Conservation (phyloP, 2,888 invertebrate species). For the Tanypteryx hageni region DNA sequence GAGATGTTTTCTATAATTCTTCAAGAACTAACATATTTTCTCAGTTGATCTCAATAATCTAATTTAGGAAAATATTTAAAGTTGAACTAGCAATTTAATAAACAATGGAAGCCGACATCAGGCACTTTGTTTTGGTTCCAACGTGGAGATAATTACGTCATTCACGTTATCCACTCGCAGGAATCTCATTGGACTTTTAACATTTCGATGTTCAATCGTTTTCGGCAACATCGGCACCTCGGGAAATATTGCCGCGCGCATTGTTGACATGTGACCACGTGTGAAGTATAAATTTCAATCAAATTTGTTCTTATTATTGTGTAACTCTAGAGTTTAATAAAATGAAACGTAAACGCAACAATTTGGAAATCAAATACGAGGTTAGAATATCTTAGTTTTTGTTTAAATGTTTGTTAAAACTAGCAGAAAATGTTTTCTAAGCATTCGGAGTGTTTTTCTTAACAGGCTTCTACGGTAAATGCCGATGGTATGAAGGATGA, state of each 20-base stretch:
- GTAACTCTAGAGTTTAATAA: background rate
- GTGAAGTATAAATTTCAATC: background rate
- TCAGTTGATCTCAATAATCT: background rate
- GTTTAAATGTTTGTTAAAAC: background rate
- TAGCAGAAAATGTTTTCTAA: background rate
- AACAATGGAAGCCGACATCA: conserved; percentile 34
- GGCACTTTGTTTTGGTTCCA: conserved; percentile 75
- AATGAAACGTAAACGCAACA: conserved; percentile 31
- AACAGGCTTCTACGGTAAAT: background rate
- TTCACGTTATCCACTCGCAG: conserved; percentile 62
- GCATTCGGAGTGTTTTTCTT: background rate
- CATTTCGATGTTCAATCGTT: conserved; percentile 17
- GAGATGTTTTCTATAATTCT: conserved; percentile 5
- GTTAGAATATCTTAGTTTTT: background rate
- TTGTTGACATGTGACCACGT: conserved; percentile 8
- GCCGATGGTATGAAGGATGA: background rate
- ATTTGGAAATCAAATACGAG: background rate
- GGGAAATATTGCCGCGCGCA: conserved; percentile 26
- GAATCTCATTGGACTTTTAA: conserved; percentile 58
- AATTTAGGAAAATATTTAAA: background rate
- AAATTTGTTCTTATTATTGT: background rate
- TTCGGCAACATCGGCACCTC: background rate
- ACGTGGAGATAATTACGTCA: conserved; percentile 84
- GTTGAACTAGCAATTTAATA: background rate
- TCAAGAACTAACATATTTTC: conserved; percentile 2